Percentiles rank a stretch among this genome's conserved stretches.
phyloP scores from a whole-genome alignment of 2,888 invertebrate genomes.

The Pimpla rufipes region DNA sequence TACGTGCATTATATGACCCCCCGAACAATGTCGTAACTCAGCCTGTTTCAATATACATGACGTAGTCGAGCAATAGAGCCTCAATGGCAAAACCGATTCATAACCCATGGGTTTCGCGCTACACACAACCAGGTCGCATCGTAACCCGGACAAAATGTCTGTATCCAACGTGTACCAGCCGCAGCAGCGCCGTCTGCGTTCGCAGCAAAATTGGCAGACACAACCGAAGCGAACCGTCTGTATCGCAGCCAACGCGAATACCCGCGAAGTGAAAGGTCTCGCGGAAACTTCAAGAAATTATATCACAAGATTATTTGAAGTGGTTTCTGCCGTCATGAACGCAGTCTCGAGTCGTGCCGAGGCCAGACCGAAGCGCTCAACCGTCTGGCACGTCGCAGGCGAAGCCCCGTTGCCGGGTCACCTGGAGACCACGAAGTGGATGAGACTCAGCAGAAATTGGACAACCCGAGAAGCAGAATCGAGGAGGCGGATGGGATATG shows the following conservation, averaged over 20 bases:
- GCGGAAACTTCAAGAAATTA: neutral
- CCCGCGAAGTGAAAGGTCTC: neutral
- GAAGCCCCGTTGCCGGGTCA: neutral
- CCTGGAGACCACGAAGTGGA: neutral
- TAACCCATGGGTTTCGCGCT: constrained; percentile 59
- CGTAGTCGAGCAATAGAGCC: constrained; percentile 43
- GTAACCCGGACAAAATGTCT: constrained; percentile 12
- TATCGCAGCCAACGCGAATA: neutral
- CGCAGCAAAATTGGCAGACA: constrained; percentile 20
- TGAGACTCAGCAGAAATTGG: neutral
- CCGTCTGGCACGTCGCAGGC: neutral
- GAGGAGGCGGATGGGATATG: neutral
- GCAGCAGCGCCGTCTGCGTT: neutral
- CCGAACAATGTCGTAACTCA: constrained; percentile 51
- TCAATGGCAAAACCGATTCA: constrained; percentile 63
- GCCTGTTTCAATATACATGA: constrained; percentile 38
- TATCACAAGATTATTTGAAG: neutral
- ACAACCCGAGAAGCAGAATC: neutral
- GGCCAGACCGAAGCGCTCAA: neutral
- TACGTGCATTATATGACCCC: constrained; percentile 39
- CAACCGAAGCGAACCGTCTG: constrained; percentile 22
- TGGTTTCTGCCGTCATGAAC: neutral
- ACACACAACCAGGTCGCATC: constrained; percentile 24
- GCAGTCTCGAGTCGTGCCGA: neutral
- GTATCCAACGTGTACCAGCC: neutral